Percentiles rank a stretch among this genome's conserved stretches.
These are phyloP conservation scores for Heterotis niloticus DNA, from an alignment of 2,113 vertebrate species.

Conservation along the genomic window DNA sequence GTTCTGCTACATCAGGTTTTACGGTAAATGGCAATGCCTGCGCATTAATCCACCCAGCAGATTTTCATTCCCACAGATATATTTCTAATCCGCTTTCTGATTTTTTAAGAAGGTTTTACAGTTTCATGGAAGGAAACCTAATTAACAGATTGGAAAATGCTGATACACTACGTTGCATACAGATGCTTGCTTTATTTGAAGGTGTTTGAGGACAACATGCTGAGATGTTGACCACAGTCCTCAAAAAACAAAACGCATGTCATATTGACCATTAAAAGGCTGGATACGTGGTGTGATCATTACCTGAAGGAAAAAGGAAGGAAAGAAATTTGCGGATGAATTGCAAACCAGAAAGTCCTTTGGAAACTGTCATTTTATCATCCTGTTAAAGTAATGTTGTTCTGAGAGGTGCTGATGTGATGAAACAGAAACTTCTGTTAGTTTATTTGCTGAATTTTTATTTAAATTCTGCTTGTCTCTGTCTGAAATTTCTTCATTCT, in stretches of 20 bases:
- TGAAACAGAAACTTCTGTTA: too few species aligned
- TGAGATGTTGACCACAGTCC: not conserved
- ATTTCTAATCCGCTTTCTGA: constrained; percentile 24
- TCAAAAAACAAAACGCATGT: not conserved
- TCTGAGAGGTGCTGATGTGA: too few species aligned
- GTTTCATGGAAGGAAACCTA: constrained; percentile 20
- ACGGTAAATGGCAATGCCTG: not conserved
- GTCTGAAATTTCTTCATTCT: too few species aligned
- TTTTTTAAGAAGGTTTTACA: constrained; percentile 9
- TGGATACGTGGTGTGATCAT: not conserved
- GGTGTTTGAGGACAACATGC: not conserved
- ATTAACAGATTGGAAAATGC: constrained; percentile 19
- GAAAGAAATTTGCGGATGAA: not conserved
- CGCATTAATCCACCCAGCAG: constrained; percentile 15
- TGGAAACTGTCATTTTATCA: too few species aligned
- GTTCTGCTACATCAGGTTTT: not conserved
- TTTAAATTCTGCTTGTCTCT: too few species aligned
- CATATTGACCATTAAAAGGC: not conserved
- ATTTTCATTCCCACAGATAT: constrained; percentile 17
- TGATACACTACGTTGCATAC: not conserved
- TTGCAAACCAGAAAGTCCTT: too few species aligned
- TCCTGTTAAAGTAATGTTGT: too few species aligned
- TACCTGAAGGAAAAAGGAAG: not conserved
- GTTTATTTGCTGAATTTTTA: too few species aligned
- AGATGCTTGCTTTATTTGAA: not conserved